A percentile compares a stretch with the other conserved stretches of the same genome.
Evolutionary conservation across 2,113 vertebrate genomes (phyloP).

Genomic region (Bubo scandiacus): DNA sequence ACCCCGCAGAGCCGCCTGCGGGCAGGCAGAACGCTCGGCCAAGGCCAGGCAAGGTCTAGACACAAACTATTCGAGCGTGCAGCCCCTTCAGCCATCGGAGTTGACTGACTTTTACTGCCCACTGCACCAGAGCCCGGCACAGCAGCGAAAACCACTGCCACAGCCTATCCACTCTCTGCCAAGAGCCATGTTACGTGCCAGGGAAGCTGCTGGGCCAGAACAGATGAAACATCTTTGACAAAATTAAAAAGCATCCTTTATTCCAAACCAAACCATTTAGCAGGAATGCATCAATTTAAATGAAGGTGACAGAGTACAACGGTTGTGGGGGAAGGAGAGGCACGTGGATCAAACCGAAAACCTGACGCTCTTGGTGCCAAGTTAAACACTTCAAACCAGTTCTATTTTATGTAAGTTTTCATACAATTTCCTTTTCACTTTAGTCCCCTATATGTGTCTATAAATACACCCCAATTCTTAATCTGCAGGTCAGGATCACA

Average conservation of each 20-base stretch:
- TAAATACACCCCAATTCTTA: background rate
- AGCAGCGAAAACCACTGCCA: accelerated
- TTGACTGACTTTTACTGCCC: background rate
- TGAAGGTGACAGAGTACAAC: background rate
- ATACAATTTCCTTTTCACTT: background rate
- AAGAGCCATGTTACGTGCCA: accelerated
- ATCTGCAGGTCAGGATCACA: background rate
- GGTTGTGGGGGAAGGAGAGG: background rate
- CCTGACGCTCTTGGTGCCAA: background rate
- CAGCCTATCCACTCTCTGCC: background rate
- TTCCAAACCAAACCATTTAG: background rate
- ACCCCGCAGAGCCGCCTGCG: background rate
- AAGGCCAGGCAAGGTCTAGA: background rate
- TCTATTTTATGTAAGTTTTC: background rate
- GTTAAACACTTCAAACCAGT: background rate
- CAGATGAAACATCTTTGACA: background rate
- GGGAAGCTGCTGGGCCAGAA: background rate
- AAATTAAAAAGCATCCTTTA: background rate
- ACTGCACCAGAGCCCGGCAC: background rate
- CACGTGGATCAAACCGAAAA: background rate
- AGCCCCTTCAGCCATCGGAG: background rate
- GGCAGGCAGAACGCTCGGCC: background rate
- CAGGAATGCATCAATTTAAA: background rate
- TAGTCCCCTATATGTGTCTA: background rate
- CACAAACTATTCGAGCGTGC: accelerated